A percentile compares a stretch with the other conserved stretches of the same genome.
These are phyloP conservation scores for Henricia sp. DNA, from an alignment of 53 echinoderm and acorn worm genomes.

Conservation along the genomic window DNA sequence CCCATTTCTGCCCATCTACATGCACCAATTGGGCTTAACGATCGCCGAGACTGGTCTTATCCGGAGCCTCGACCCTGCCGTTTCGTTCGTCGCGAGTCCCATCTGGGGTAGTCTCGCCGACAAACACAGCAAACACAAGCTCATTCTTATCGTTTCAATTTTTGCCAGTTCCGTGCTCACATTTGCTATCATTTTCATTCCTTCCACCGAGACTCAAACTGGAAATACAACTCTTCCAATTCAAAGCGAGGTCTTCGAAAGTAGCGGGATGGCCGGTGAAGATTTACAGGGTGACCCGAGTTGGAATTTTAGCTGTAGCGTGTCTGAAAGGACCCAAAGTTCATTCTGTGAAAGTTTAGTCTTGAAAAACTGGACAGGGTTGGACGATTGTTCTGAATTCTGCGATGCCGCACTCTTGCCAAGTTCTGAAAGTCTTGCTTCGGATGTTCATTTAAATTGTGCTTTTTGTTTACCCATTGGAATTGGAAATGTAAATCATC, in stretches of 20 bases:
- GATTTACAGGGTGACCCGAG: not conserved
- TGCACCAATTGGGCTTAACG: slow-evolving; percentile 85
- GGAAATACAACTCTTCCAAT: not conserved
- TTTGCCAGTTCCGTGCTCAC: slow-evolving; percentile 70
- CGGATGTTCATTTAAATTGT: slow-evolving; percentile 20
- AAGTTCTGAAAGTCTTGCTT: not conserved
- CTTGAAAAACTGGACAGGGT: not conserved
- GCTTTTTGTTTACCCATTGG: slow-evolving; percentile 2
- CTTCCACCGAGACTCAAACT: slow-evolving; percentile 26
- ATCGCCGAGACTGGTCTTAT: slow-evolving; percentile 83
- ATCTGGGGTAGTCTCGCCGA: slow-evolving; percentile 86
- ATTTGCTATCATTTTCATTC: slow-evolving; percentile 82
- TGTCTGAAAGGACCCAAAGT: not conserved
- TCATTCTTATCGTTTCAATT: slow-evolving; percentile 62
- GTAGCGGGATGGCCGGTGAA: not conserved
- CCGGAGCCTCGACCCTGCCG: slow-evolving; percentile 75
- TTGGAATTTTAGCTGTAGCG: slow-evolving; percentile 46
- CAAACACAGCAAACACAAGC: slow-evolving; percentile 80
- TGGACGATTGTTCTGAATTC: slow-evolving; percentile 20
- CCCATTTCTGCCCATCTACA: slow-evolving; percentile 93
- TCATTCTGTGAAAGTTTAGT: slow-evolving; percentile 22
- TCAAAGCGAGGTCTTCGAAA: not conserved
- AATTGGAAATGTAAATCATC: not conserved
- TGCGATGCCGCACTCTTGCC: slow-evolving; percentile 9
- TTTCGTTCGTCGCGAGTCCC: slow-evolving; percentile 66